Percentiles rank a stretch among this genome's conserved stretches.
Conservation (phyloP, 1,140 invertebrate species). For the Subanguina moxae region DNA sequence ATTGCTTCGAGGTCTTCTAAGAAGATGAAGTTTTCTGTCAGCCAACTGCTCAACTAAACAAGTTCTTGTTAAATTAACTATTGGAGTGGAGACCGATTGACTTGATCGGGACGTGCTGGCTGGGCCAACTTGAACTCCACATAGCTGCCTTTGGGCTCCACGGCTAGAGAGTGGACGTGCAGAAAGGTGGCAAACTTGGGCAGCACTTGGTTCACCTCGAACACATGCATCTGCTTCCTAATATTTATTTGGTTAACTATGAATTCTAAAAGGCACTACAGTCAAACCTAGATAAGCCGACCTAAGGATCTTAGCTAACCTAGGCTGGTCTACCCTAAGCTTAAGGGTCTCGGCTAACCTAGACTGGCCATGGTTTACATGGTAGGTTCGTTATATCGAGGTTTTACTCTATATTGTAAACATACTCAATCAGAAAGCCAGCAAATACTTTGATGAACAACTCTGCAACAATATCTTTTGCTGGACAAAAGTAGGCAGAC, state of each 20-base stretch:
- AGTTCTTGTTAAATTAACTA: slow-evolving; percentile 27
- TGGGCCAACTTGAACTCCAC: slow-evolving; percentile 30
- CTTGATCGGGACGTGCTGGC: slow-evolving; percentile 12
- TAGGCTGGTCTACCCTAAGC: too few relatives aligned
- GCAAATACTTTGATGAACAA: slow-evolving; percentile 44
- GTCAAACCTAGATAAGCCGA: too few relatives aligned
- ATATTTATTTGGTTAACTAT: slow-evolving; percentile 9
- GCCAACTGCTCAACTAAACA: slow-evolving; percentile 28
- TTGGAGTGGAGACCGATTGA: background rate
- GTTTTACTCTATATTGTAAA: background rate
- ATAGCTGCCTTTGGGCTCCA: slow-evolving; percentile 26
- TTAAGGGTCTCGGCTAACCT: too few relatives aligned
- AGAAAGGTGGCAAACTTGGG: slow-evolving; percentile 42
- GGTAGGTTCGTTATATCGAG: too few relatives aligned
- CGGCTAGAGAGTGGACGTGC: slow-evolving; percentile 3
- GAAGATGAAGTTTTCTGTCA: slow-evolving; percentile 30
- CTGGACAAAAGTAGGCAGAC: slow-evolving; percentile 29
- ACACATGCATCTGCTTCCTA: slow-evolving; percentile 41
- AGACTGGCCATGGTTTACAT: too few relatives aligned
- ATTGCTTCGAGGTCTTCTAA: slow-evolving; percentile 16
- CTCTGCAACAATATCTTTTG: slow-evolving; percentile 35
- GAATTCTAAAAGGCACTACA: too few relatives aligned
- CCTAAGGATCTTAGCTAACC: too few relatives aligned
- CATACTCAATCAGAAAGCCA: slow-evolving; percentile 31
- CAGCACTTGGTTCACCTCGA: slow-evolving; percentile 40